Evolutionary conservation across 1,140 invertebrate species (phyloP).

Genomic region (Diachasmimorpha longicaudata): DNA sequence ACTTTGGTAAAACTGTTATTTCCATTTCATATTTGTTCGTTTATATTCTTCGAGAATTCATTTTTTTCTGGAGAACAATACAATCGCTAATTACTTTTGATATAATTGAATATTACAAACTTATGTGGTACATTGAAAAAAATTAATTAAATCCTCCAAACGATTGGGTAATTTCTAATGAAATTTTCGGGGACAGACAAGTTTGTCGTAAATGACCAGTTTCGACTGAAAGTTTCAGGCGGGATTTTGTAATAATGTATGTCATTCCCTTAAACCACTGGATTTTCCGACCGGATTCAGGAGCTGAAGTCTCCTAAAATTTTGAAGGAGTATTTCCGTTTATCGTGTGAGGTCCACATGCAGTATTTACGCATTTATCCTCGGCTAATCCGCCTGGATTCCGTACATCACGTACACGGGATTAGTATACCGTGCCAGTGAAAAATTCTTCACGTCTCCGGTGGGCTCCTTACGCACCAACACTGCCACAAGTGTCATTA

Average conservation of each 20-base stretch:
- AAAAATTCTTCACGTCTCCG: neutral
- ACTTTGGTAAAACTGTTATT: neutral
- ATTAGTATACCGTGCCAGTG: neutral
- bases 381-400: neutral
- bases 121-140: too few relatives aligned
- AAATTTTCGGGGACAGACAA: too few relatives aligned
- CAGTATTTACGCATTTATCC: conserved; percentile 5
- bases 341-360: neutral
- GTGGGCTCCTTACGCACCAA: neutral
- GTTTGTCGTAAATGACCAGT: too few relatives aligned
- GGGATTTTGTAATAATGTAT: too few relatives aligned
- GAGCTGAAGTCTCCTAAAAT: neutral
- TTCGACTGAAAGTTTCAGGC: too few relatives aligned
- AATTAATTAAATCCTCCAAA: too few relatives aligned
- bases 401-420: conserved; percentile 1
- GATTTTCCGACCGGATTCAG: too few relatives aligned
- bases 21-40: neutral
- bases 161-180: too few relatives aligned
- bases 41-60: neutral
- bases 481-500: conserved; percentile 1
- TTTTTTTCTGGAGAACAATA: too few relatives aligned
- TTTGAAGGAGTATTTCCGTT: neutral
- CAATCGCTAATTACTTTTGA: too few relatives aligned
- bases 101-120: too few relatives aligned
- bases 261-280: too few relatives aligned